Evolutionary conservation across 2,797 vertebrate genomes (phyloP).

Genomic region (Fringilla coelebs): DNA sequence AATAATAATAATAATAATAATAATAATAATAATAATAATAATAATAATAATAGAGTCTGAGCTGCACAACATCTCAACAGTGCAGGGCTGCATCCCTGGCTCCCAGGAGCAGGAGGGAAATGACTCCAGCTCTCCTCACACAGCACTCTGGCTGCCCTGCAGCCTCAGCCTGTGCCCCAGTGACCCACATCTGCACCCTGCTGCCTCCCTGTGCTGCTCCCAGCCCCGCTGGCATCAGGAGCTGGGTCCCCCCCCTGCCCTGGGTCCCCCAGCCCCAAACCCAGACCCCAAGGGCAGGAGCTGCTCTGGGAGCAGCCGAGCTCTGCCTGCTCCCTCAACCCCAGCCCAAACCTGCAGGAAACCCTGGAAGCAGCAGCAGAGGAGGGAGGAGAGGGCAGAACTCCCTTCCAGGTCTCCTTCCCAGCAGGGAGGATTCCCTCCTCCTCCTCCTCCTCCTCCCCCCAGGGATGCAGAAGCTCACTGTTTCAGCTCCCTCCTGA

Average conservation of each 20-base stretch:
- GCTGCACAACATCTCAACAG: not conserved
- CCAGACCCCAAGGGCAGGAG: not conserved
- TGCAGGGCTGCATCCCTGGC: not conserved
- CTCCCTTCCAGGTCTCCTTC: not conserved
- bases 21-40: too few relatives aligned
- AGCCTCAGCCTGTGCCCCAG: not conserved
- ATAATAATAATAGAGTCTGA: not conserved
- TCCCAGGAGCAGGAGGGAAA: not conserved
- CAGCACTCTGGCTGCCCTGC: not conserved
- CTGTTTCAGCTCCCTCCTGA: not conserved
- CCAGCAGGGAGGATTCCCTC: not conserved
- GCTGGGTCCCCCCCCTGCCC: rapidly evolving
- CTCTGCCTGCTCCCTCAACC: too few relatives aligned
- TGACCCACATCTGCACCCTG: not conserved
- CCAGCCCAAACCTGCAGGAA: not conserved
- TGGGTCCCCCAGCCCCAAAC: rapidly evolving
- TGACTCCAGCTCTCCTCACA: not conserved
- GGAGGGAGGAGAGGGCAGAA: not conserved
- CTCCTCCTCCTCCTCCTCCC: not conserved
- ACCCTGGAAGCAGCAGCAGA: not conserved
- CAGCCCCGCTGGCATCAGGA: rapidly evolving
- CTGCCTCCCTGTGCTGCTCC: not conserved
- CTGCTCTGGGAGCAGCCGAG: not conserved
- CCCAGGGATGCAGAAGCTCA: not conserved
- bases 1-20: too few relatives aligned